Evolutionary conservation across 1,140 invertebrate genomes (phyloP), one percentile per base, ranked within the genome.

Genomic region (Nasonia longicornis): DNA sequence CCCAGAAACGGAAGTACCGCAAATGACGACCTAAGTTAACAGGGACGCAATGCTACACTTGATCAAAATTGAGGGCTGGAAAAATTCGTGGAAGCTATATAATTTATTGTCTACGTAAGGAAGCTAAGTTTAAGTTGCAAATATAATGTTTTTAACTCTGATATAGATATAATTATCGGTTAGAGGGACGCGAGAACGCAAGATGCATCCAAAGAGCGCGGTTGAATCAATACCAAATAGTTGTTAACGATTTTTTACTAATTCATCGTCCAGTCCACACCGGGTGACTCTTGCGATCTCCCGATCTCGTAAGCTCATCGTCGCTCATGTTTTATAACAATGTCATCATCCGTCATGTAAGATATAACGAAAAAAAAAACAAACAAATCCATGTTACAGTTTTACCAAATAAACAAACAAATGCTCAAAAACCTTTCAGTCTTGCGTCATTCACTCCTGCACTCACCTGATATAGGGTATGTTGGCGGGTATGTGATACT

Each of bases 401-500:
- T 31, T 31, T 80, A 31, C n/a, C n/a, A 31, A 67, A 80, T 38
- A n/a, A 75, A 58, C 12, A 45, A 45, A n/a, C 6, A 63, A 31
- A 29, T 31, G 10, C 58, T 64, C 16, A 64, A 63, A 63, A 35
- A 2, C 35, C 29, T 12, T 10, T n/a, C 14, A 42, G n/a, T 76
- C 7, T 22, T 26, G 3, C 52, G 4, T 38, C 26, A 12, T 67
- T 67, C 3, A 71, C 58, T 66, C 8, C 26, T 26, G 26, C 77
- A 93, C 94, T 95, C 90, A 97, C 96, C 96, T 94, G 84, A 97
- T 95, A 86, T 98, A 97, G 1, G 96, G 96, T 82, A 97, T 95
- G 91, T 97, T 97, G 42, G 96, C 96, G 7, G 96, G 95, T 73
- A 98, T 93, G 88, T 98, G 97, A 87, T 97, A 98, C 87, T 98